Conservation (phyloP, 2,888 invertebrate genomes). For the Xanthorhoe spadicearia region DNA sequence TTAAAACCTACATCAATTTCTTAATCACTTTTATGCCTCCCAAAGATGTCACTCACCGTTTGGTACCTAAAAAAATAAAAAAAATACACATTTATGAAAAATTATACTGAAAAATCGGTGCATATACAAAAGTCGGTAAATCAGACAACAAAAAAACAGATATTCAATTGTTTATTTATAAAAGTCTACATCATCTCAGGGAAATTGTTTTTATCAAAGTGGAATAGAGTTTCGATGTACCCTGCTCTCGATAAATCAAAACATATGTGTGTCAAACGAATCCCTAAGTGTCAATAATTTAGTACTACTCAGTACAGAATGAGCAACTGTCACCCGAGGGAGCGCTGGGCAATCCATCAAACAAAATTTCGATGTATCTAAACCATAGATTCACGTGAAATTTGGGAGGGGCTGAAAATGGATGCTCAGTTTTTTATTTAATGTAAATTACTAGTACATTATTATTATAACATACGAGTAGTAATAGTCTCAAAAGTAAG, state of each 20-base stretch:
- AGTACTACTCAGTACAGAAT: constrained; percentile 19
- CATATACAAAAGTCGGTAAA: too few species aligned
- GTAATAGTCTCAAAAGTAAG: too few species aligned
- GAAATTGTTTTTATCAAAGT: neutral
- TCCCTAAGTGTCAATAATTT: constrained; percentile 24
- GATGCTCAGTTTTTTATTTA: too few species aligned
- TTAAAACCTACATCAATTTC: too few species aligned
- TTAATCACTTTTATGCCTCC: too few species aligned
- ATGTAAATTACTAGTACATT: too few species aligned
- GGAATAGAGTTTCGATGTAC: neutral
- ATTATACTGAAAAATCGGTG: too few species aligned
- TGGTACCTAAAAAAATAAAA: too few species aligned
- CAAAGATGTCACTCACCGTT: too few species aligned
- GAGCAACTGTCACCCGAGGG: constrained; percentile 14
- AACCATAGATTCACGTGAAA: neutral
- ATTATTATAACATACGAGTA: too few species aligned
- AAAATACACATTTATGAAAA: too few species aligned
- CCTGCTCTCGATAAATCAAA: constrained; percentile 1
- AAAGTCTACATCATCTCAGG: neutral
- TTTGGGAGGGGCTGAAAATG: neutral
- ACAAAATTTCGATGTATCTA: constrained; percentile 8
- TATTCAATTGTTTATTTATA: neutral
- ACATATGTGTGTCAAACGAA: constrained; percentile 1
- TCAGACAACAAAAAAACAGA: too few species aligned
- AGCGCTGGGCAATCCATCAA: constrained; percentile 18